Percentiles rank a stretch among this genome's conserved stretches.
Evolutionary conservation across 2,113 vertebrate genomes (phyloP).

Genomic region (Thunnus thynnus): DNA sequence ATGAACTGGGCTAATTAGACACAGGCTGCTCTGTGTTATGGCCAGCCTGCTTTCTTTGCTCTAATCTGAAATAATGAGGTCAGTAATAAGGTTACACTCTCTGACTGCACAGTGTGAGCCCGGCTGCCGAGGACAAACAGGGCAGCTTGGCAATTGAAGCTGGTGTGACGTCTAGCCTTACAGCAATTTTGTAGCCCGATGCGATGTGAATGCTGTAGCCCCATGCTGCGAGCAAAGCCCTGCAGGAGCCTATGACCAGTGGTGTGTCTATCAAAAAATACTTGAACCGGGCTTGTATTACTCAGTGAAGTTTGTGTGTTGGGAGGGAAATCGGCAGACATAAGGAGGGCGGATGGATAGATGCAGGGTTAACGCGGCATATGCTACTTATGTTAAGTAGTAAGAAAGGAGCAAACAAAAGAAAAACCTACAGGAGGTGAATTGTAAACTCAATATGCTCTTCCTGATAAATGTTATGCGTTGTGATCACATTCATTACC

Average conservation of each 20-base stretch:
- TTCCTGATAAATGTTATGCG: neutral
- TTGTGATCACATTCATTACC: neutral
- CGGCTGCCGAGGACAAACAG: slow-evolving; percentile 36
- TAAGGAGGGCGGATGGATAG: neutral
- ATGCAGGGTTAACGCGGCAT: neutral
- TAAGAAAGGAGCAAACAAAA: neutral
- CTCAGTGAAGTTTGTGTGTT: neutral
- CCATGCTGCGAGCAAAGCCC: slow-evolving; percentile 51
- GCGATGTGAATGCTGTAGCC: slow-evolving; percentile 49
- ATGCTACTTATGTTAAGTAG: neutral
- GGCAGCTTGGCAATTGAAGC: slow-evolving; percentile 29
- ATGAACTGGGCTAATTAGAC: slow-evolving; percentile 56
- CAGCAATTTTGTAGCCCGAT: slow-evolving; percentile 54
- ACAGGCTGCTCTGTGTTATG: slow-evolving; percentile 9
- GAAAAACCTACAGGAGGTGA: neutral
- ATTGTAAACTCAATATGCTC: neutral
- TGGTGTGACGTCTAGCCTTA: slow-evolving; percentile 52
- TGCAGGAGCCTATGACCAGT: slow-evolving; percentile 40
- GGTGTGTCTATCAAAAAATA: slow-evolving; percentile 5
- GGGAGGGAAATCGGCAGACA: slow-evolving; percentile 10
- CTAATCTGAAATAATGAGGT: slow-evolving; percentile 79
- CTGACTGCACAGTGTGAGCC: slow-evolving; percentile 61
- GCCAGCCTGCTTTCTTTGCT: slow-evolving; percentile 46
- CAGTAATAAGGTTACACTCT: slow-evolving; percentile 68
- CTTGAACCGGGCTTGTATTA: neutral